Evolutionary conservation across 2,888 invertebrate species (phyloP).

Genomic region (Ctenicera cuprea): DNA sequence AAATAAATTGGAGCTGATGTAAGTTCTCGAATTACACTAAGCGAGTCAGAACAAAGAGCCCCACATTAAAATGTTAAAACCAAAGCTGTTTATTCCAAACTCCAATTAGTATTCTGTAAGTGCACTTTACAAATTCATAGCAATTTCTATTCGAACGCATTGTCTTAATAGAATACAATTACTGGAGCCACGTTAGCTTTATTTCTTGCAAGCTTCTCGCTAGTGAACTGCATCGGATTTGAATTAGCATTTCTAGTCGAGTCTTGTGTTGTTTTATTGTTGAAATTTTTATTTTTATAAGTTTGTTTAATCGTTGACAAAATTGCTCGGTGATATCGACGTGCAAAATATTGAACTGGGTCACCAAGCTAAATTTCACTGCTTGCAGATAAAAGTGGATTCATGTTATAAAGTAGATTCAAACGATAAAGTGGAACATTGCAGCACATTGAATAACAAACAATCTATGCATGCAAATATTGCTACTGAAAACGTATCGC

Average conservation of each 20-base stretch:
- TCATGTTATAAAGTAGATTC: slow-evolving; percentile 41
- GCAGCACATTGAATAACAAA: slow-evolving; percentile 35
- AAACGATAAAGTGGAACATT: slow-evolving; percentile 38
- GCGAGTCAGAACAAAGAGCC: slow-evolving; percentile 5
- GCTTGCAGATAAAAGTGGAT: slow-evolving; percentile 41
- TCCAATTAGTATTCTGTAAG: slow-evolving; percentile 23
- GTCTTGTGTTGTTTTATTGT: background rate
- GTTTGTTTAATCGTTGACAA: background rate
- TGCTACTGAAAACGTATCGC: slow-evolving; percentile 24
- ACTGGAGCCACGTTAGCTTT: slow-evolving; percentile 16
- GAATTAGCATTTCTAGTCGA: background rate
- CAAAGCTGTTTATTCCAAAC: slow-evolving; percentile 22
- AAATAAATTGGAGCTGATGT: background rate
- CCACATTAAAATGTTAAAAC: slow-evolving; percentile 19
- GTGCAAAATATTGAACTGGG: slow-evolving; percentile 21
- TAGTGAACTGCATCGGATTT: background rate
- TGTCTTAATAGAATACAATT: slow-evolving; percentile 30
- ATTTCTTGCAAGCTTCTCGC: slow-evolving; percentile 13
- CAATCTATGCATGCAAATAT: slow-evolving; percentile 42
- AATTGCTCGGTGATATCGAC: background rate
- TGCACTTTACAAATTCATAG: slow-evolving; percentile 23
- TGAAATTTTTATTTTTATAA: background rate
- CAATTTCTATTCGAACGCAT: slow-evolving; percentile 27
- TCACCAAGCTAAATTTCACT: slow-evolving; percentile 35
- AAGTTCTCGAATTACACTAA: background rate